Evolutionary conservation across 2,113 vertebrate species (phyloP).

Genomic region (Podilymbus podiceps): DNA sequence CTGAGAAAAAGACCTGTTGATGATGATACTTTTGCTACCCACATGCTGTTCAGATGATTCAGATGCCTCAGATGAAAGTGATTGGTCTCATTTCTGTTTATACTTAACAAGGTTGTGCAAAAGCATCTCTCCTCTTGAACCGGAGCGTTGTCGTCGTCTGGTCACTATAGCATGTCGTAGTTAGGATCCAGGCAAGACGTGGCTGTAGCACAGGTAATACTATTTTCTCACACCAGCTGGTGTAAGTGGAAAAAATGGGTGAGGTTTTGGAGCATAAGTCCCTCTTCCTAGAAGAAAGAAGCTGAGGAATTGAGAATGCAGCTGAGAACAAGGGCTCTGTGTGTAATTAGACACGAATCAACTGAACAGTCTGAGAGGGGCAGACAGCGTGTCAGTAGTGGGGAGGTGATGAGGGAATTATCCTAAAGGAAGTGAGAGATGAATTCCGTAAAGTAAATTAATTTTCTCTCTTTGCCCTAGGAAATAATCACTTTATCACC

Average conservation of each 20-base stretch:
- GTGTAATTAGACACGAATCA: not conserved
- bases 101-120: not conserved
- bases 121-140: not conserved
- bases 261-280: not conserved
- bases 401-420: not conserved
- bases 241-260: not conserved
- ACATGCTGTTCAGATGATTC: not conserved
- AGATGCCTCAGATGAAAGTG: not conserved
- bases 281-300: not conserved
- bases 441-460: not conserved
- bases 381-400: not conserved
- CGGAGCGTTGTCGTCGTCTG: accelerated
- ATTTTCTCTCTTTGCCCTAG: not conserved
- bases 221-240: not conserved
- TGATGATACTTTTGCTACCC: not conserved
- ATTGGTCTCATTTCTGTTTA: not conserved
- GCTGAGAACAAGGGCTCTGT: not conserved
- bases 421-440: not conserved
- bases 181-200: not conserved
- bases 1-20: not conserved
- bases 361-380: not conserved
- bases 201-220: not conserved
- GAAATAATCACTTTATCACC: not conserved
- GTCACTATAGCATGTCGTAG: not conserved
- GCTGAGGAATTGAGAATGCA: not conserved